A percentile compares a stretch with the other conserved stretches of the same genome.
Conservation (phyloP, 2,113 vertebrate genomes). For the Stegastes partitus region DNA sequence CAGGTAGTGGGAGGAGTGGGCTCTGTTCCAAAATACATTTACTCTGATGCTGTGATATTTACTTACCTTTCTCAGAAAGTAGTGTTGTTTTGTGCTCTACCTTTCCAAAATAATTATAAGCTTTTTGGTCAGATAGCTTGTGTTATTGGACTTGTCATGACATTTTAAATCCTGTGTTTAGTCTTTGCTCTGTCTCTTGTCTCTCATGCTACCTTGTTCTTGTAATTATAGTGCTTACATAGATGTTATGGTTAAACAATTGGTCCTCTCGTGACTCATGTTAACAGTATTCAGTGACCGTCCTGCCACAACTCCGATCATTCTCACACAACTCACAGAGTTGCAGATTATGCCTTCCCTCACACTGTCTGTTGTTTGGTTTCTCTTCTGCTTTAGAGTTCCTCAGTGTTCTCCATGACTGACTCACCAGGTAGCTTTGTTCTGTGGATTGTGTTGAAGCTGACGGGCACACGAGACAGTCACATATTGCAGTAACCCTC, state of each 20-base stretch:
- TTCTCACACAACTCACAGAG: constrained; percentile 15
- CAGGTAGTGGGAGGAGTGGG: constrained; percentile 39
- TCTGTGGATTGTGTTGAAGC: constrained; percentile 23
- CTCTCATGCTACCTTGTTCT: neutral
- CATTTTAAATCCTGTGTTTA: constrained; percentile 3
- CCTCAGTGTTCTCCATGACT: constrained; percentile 57
- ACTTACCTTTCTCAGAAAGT: neutral
- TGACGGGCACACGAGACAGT: constrained; percentile 28
- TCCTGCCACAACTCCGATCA: neutral
- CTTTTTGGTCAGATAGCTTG: neutral
- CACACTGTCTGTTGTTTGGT: constrained; percentile 41
- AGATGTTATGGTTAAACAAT: neutral
- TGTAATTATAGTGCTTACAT: neutral
- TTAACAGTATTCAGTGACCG: neutral
- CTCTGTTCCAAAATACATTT: constrained; percentile 38
- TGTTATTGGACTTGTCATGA: neutral
- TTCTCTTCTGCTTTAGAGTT: constrained; percentile 82
- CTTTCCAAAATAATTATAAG: neutral
- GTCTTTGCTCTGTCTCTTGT: neutral
- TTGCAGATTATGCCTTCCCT: constrained; percentile 17
- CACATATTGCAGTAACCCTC: constrained; percentile 43
- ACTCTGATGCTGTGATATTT: constrained; percentile 21
- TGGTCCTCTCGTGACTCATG: constrained; percentile 1
- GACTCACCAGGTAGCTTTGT: constrained; percentile 63
- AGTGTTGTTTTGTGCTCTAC: neutral